Percentiles rank a stretch among this genome's conserved stretches.
phyloP scores from a whole-genome alignment of 1,140 invertebrate species.

The Holotrichia oblita region DNA sequence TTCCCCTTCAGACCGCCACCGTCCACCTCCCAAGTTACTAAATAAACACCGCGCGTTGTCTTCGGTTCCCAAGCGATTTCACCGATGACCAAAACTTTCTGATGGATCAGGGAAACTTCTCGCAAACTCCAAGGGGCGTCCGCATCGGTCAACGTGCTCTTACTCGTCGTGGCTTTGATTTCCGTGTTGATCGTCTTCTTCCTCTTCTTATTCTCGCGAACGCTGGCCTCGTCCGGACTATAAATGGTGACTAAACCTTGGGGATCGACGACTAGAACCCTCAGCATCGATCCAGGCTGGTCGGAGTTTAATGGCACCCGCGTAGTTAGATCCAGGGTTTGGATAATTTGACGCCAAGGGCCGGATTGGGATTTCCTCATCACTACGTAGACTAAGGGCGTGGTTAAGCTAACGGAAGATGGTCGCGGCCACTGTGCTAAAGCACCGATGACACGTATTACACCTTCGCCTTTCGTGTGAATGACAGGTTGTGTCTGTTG shows the following conservation, averaged over 20 bases:
- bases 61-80: constrained; percentile 79
- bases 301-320: constrained; percentile 66
- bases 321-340: constrained; percentile 69
- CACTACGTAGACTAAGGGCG: constrained; percentile 73
- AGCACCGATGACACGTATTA: constrained; percentile 67
- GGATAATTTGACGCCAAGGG: constrained; percentile 73
- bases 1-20: constrained; percentile 84
- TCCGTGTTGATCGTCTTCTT: constrained; percentile 67
- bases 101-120: constrained; percentile 74
- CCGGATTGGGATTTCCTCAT: constrained; percentile 69
- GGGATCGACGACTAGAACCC: constrained; percentile 72
- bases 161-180: constrained; percentile 68
- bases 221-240: constrained; percentile 66
- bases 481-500: constrained; percentile 72
- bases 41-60: constrained; percentile 71
- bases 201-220: constrained; percentile 59
- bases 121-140: constrained; percentile 69
- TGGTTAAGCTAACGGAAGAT: constrained; percentile 60
- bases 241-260: constrained; percentile 74
- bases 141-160: constrained; percentile 61
- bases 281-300: constrained; percentile 67
- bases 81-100: constrained; percentile 77
- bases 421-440: constrained; percentile 70
- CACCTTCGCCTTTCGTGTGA: constrained; percentile 72
- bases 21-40: constrained; percentile 85